Base-by-base conservation (phyloP, 2,113 vertebrate genomes). In the Bos indicus region DNA sequence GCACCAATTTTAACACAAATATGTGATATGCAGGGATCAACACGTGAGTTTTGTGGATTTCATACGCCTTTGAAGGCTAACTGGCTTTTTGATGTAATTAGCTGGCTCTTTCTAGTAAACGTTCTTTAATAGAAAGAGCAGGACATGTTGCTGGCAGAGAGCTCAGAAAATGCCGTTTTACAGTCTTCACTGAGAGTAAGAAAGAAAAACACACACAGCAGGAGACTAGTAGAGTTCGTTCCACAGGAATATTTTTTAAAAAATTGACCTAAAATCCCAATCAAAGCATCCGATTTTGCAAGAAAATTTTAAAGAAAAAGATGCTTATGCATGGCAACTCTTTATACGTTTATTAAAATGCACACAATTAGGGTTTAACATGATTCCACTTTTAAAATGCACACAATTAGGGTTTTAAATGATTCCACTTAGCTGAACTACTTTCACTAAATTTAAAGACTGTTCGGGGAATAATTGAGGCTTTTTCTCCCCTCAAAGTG, bases 401-500 rank as follows among this genome's bases (percentile, higher is more conserved):
- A 19, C 19, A n/a, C 1, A 67, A 89, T 67, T 56, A 36, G 87
- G 59, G 96, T 98, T 97, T 94, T 40, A 95, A 93, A 21, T 0
- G 81, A 96, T 60, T 71, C 8, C 96, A 93, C 96, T 96, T 43
- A 28, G 84, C 91, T 80, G 91, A 56, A 82, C 67, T 9, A 26
- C 36, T 51, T 89, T 95, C 88, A 84, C 98, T 90, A 91, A 0
- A 30, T 90, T 19, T 80, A 84, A 97, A 94, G 96, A 67, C 30
- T 87, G 82, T 86, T 94, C 96, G 5, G 15, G 77, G 96, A 84
- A 96, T 98, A 94, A 97, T 84, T 77, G 95, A 97, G 95, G 97
- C 96, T 94, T 89, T 85, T 95, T 93, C 94, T 92, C 97, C 23
- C 80, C 97, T 97, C 95, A 81, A 88, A 98, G 95, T 98, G 97